Percentiles rank a stretch among this genome's conserved stretches.
Evolutionary conservation across 2,113 vertebrate genomes (phyloP).

Genomic region (Plectropomus leopardus): DNA sequence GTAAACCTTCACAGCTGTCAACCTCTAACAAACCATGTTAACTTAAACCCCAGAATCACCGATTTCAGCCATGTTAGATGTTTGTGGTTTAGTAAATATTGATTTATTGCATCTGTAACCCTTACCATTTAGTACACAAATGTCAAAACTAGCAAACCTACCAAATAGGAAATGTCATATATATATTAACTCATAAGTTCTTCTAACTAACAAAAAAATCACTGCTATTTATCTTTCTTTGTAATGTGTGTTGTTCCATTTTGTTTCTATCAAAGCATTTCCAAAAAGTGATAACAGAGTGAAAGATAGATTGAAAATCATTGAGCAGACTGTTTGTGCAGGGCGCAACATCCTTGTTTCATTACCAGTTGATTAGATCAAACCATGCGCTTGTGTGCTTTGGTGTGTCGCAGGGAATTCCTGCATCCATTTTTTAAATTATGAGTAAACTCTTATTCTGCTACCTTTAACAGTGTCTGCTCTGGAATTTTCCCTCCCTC

Average conservation of each 20-base stretch:
- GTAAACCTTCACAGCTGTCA: too few relatives aligned
- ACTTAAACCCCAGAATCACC: too few relatives aligned
- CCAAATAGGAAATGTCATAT: background rate
- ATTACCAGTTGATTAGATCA: background rate
- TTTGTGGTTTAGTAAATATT: background rate
- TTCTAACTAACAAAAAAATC: too few relatives aligned
- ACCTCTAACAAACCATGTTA: too few relatives aligned
- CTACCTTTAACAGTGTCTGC: slow-evolving; percentile 22
- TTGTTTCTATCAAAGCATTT: background rate
- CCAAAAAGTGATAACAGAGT: background rate
- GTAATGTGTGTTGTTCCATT: background rate
- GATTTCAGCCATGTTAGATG: background rate
- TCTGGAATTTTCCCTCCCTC: slow-evolving; percentile 32
- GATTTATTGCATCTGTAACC: background rate
- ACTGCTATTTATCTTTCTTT: background rate
- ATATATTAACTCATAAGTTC: background rate
- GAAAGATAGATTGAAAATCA: slow-evolving; percentile 9
- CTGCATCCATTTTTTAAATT: slow-evolving; percentile 29
- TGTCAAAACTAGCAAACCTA: background rate
- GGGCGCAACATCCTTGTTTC: slow-evolving; percentile 8
- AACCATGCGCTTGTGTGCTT: slow-evolving; percentile 23
- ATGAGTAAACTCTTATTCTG: background rate
- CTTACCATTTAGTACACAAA: background rate
- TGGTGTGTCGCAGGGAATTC: slow-evolving; percentile 50
- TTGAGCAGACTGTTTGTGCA: slow-evolving; percentile 26